These are phyloP conservation scores for Otis tarda DNA, from an alignment of 2,113 vertebrate genomes.

Conservation along the genomic window DNA sequence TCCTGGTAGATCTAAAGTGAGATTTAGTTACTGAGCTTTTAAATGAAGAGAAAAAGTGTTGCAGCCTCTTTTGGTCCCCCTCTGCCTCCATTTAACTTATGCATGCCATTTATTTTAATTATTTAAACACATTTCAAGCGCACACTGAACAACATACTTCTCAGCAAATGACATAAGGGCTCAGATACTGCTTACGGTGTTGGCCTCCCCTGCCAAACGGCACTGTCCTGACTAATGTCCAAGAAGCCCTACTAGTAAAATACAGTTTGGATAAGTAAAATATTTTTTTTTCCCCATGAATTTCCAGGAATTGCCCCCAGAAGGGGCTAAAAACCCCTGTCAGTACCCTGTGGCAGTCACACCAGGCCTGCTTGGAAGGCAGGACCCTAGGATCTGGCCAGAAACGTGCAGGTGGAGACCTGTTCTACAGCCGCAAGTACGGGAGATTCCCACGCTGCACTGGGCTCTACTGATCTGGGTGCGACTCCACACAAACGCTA, in stretches of 20 bases:
- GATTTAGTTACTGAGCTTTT: conserved; percentile 53
- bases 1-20: conserved; percentile 44
- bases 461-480: accelerated
- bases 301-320: neutral
- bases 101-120: conserved; percentile 1
- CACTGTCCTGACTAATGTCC: neutral
- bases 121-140: conserved; percentile 10
- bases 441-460: neutral
- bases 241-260: conserved; percentile 9
- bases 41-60: neutral
- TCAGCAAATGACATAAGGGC: neutral
- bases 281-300: neutral
- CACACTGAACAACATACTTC: neutral
- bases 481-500: too few species aligned
- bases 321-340: neutral
- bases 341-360: neutral
- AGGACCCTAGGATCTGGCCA: neutral
- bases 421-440: accelerated
- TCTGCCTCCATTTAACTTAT: neutral
- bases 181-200: neutral
- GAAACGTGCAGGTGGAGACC: neutral
- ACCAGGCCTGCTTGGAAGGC: neutral
- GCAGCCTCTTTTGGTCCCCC: neutral
- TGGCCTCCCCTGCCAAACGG: neutral
- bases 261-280: neutral